Percentiles rank a stretch among this genome's conserved stretches.
phyloP scores from a whole-genome alignment of 2,113 vertebrate genomes.

The Apus apus region DNA sequence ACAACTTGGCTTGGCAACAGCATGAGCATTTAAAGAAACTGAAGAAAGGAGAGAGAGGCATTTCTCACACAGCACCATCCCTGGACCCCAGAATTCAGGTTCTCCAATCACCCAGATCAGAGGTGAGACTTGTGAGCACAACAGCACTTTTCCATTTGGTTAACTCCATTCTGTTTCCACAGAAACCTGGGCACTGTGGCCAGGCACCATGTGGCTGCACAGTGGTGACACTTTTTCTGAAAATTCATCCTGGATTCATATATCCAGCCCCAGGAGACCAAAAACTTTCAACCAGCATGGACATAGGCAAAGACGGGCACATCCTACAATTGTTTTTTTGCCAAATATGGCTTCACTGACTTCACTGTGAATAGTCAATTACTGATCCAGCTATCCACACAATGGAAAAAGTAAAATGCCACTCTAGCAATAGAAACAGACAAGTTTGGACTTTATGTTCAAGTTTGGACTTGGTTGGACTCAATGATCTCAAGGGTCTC shows the following conservation, averaged over 20 bases:
- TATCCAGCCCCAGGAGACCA: neutral
- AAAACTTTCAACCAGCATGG: neutral
- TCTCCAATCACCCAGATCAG: neutral
- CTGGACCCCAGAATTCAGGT: rapidly evolving
- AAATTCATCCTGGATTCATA: neutral
- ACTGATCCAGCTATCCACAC: neutral
- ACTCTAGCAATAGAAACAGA: neutral
- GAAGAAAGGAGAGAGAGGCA: neutral
- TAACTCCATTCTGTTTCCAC: neutral
- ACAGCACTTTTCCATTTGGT: neutral
- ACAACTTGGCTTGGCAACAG: neutral
- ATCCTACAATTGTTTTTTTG: neutral
- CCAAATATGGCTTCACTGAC: neutral
- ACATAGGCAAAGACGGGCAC: neutral
- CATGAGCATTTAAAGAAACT: neutral
- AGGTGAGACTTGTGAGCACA: neutral
- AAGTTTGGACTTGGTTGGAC: neutral
- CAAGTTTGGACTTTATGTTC: neutral
- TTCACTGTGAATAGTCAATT: neutral
- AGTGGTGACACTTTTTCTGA: rapidly evolving
- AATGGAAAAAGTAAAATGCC: neutral
- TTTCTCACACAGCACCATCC: neutral
- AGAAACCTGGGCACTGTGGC: neutral
- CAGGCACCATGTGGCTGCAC: neutral
- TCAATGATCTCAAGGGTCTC: neutral